Percentiles rank a stretch among this genome's conserved stretches.
Evolutionary conservation across 2,888 invertebrate species (phyloP).

Genomic region (Acleris literana): DNA sequence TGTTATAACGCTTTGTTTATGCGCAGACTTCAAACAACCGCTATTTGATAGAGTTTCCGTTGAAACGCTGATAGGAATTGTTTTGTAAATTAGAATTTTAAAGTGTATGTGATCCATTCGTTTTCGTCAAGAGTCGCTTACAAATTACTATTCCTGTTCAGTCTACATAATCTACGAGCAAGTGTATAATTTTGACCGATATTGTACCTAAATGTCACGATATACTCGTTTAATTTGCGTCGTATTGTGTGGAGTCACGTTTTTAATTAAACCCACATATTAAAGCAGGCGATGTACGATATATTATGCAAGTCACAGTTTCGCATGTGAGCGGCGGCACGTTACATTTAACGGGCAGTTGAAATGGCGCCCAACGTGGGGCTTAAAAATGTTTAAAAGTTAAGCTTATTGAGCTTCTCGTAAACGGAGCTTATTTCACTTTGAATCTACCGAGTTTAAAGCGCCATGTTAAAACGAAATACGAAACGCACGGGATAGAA

Average conservation of each 20-base stretch:
- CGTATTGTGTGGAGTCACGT: slow-evolving; percentile 62
- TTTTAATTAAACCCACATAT: slow-evolving; percentile 69
- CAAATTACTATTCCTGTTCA: slow-evolving; percentile 29
- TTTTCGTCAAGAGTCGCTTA: slow-evolving; percentile 19
- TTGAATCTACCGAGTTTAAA: slow-evolving; percentile 24
- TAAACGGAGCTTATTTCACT: slow-evolving; percentile 34
- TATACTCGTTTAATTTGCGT: slow-evolving; percentile 38
- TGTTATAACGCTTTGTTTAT: slow-evolving; percentile 46
- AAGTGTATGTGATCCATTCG: background rate
- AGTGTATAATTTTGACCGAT: slow-evolving; percentile 36
- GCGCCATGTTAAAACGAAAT: slow-evolving; percentile 30
- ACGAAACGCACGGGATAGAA: slow-evolving; percentile 14
- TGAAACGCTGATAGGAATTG: slow-evolving; percentile 28
- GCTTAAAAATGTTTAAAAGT: slow-evolving; percentile 38
- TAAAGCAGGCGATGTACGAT: slow-evolving; percentile 53
- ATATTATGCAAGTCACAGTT: slow-evolving; percentile 60
- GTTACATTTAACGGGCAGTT: slow-evolving; percentile 40
- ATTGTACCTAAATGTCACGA: slow-evolving; percentile 31
- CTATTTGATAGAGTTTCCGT: slow-evolving; percentile 32
- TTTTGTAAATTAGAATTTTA: slow-evolving; percentile 20
- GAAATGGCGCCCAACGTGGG: slow-evolving; percentile 54
- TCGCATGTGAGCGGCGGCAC: slow-evolving; percentile 57
- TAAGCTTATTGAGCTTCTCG: slow-evolving; percentile 34
- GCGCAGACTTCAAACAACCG: slow-evolving; percentile 39
- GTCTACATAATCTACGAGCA: slow-evolving; percentile 14